phyloP scores from a whole-genome alignment of 2,888 invertebrate species.

The Meganola albula region DNA sequence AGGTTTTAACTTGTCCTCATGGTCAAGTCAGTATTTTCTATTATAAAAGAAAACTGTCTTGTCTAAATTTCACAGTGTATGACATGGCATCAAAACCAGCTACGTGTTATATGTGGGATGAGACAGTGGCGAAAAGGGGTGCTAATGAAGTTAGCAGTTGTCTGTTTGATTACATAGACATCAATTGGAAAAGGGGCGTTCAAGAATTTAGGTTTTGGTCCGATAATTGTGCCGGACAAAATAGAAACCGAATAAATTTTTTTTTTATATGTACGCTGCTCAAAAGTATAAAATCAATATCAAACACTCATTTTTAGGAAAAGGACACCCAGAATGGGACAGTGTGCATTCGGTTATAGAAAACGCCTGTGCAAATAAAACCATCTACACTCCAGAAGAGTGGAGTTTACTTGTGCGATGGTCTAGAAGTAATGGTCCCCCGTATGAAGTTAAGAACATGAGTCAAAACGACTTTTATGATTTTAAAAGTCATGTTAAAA shows the following conservation, averaged over 20 bases:
- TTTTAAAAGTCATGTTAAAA: not conserved
- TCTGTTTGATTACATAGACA: not conserved
- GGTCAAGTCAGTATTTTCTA: conserved; percentile 5
- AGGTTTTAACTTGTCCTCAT: conserved; percentile 5
- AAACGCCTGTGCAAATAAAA: not conserved
- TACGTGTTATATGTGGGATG: conserved; percentile 9
- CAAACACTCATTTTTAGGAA: conserved; percentile 2
- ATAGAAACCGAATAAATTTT: not conserved
- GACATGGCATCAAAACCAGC: conserved; percentile 3
- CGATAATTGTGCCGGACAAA: not conserved
- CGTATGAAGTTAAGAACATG: not conserved
- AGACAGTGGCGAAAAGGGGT: conserved; percentile 6
- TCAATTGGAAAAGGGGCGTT: not conserved
- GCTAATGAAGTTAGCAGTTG: conserved; percentile 6
- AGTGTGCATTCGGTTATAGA: not conserved
- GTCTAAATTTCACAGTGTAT: conserved; percentile 7
- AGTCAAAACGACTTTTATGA: not conserved
- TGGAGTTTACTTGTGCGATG: not conserved
- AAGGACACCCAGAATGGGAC: not conserved
- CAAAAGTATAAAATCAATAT: not conserved
- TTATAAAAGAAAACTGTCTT: conserved; percentile 6
- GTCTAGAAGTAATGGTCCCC: not conserved
- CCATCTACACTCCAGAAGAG: not conserved
- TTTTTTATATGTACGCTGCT: not conserved
- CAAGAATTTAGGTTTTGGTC: not conserved